Evolutionary conservation across 2,888 invertebrate species (phyloP).

Genomic region (Drosophila anomalipes): DNA sequence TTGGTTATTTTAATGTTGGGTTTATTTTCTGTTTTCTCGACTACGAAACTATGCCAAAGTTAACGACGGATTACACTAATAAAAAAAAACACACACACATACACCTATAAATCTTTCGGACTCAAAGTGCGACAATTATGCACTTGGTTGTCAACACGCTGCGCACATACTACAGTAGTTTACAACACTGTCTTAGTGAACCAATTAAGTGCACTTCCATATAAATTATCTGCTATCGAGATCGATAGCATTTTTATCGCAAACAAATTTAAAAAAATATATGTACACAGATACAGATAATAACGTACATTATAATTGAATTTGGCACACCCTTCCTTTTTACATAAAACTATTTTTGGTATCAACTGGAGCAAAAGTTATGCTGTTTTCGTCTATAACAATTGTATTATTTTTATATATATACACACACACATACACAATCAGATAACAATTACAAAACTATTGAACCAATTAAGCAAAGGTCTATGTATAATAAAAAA

Average conservation of each 20-base stretch:
- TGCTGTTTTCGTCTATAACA: conserved; percentile 5
- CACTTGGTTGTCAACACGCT: conserved; percentile 55
- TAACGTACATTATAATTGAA: conserved; percentile 14
- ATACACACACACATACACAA: conserved; percentile 23
- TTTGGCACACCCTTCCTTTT: conserved; percentile 61
- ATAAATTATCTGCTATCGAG: conserved; percentile 6
- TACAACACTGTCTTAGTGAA: conserved; percentile 49
- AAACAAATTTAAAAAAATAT: conserved; percentile 5
- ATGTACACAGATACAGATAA: conserved; percentile 13
- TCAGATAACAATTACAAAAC: conserved; percentile 69
- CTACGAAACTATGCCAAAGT: conserved; percentile 75
- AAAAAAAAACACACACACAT: conserved; percentile 49
- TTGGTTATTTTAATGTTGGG: conserved; percentile 67
- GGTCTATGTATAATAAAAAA: conserved; percentile 47
- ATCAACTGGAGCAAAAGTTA: conserved; percentile 61
- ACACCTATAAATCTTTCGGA: conserved; percentile 6
- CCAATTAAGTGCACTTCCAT: conserved; percentile 50
- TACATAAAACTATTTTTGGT: conserved; percentile 65
- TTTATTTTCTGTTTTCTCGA: conserved; percentile 65
- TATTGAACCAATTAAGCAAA: conserved; percentile 75
- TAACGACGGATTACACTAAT: conserved; percentile 76
- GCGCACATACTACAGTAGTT: conserved; percentile 25
- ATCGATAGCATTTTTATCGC: conserved; percentile 25
- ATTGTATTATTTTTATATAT: conserved; percentile 24
- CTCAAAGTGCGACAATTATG: conserved; percentile 58